Conservation (phyloP, 2,113 vertebrate species). For the Cyprinodon brontotheroides region DNA sequence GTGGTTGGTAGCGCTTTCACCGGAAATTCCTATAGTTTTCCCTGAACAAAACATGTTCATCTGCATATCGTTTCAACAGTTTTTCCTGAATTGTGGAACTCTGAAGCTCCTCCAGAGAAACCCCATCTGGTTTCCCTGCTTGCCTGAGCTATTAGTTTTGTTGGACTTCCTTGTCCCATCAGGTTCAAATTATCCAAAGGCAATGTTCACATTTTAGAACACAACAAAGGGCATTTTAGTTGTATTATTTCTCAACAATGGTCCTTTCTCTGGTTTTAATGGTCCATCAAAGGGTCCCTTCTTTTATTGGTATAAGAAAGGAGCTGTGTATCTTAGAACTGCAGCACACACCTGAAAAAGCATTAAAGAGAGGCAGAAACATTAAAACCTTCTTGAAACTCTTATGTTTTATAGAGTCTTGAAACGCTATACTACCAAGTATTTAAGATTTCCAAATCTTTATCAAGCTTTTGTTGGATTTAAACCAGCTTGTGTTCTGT, state of each 20-base stretch:
- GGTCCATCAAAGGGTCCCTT: neutral
- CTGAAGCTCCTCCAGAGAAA: too few species aligned
- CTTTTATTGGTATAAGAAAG: neutral
- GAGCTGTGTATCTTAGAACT: neutral
- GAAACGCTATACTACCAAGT: neutral
- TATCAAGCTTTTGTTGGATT: slow-evolving; percentile 18
- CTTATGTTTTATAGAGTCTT: neutral
- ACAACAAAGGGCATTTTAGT: neutral
- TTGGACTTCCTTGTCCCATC: too few species aligned
- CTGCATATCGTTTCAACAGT: too few species aligned
- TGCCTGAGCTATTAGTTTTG: too few species aligned
- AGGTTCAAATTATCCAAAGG: neutral
- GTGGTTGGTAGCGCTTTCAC: too few species aligned
- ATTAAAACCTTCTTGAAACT: neutral
- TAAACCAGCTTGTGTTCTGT: slow-evolving; percentile 18
- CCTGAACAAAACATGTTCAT: too few species aligned
- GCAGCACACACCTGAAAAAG: neutral
- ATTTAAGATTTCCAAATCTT: slow-evolving; percentile 12
- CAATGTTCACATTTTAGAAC: neutral
- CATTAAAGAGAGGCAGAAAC: neutral
- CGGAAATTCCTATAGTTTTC: too few species aligned
- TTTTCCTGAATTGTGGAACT: neutral
- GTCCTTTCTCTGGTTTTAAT: neutral
- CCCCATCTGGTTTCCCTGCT: too few species aligned
- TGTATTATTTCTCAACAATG: neutral